Base-by-base conservation (phyloP, 1,140 invertebrate genomes). In the Cydia splendana region DNA sequence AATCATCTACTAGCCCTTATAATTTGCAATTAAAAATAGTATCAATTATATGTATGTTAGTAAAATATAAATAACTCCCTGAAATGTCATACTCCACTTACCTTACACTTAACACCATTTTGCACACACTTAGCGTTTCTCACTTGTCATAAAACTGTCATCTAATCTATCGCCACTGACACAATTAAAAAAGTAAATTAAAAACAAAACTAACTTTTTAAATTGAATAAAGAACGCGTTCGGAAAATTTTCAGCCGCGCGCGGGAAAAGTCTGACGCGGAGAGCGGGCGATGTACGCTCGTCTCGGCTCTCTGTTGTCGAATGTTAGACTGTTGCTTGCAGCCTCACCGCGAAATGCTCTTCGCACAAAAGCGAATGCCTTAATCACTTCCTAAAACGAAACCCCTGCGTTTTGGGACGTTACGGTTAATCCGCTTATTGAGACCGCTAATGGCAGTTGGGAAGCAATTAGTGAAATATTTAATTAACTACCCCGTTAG, bases 21-120 rank as follows among this genome's bases (percentile, higher is more conserved):
- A 24, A 53, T n/a, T 53, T 53, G 3, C 15, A 53, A 0, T 45
- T 18, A 5, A 34, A 18, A 53, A 18, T 7, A n/a, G 6, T 6
- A 53, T 2, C 1, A 62, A 24, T 12, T 62, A 0, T 24, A 20
- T 62, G 5, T 12, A 24, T n/a, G 20, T 10, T 4, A 48, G 45
- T 48, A 48, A 13, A 62, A 62, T n/a, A 62, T 24, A 62, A 18
- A 28, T 48, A 73, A 73, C 4, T 13, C 10, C n/a, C 15, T 9
- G 15, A 42, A 48, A 42, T 45, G 78, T 65, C 78, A 78, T 81
- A 85, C 77, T 80, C 78, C 80, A 84, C 87, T 90, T 87, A 92
- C 91, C 87, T 89, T 75, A 85, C 34, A 85, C 82, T 89, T 79
- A 87, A 78, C 80, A 88, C 81, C 90, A 92, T 92, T 89, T 90